Percentiles rank a stretch among this genome's conserved stretches.
Conservation (phyloP, 2,113 vertebrate genomes). For the Mus spicilegus region DNA sequence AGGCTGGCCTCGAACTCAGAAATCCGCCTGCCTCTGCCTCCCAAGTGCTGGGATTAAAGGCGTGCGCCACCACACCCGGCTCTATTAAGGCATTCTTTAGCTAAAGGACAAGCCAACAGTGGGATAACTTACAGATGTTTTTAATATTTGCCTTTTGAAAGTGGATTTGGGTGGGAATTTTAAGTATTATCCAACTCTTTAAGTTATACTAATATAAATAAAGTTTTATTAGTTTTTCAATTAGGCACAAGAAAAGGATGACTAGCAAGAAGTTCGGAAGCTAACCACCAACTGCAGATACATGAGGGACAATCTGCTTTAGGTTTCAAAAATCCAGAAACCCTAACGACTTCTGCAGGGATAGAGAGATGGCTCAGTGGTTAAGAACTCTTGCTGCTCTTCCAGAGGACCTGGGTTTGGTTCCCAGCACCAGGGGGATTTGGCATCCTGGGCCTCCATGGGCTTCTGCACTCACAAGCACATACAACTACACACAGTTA, state of each 20-base stretch:
- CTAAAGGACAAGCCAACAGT: not conserved
- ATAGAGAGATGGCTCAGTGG: not conserved
- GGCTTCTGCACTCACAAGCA: not conserved
- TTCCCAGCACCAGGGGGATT: not conserved
- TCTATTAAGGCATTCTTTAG: not conserved
- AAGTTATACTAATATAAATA: not conserved
- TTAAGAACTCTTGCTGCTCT: not conserved
- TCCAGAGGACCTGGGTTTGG: not conserved
- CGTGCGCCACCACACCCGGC: too few relatives aligned
- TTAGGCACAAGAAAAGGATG: conserved; percentile 4
- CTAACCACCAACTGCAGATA: not conserved
- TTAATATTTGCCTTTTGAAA: not conserved
- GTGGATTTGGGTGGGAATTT: not conserved
- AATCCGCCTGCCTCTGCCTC: too few relatives aligned
- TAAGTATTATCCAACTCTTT: not conserved
- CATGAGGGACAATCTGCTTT: not conserved
- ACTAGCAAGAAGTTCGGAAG: not conserved
- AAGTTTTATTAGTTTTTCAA: conserved; percentile 36
- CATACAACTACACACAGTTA: too few relatives aligned
- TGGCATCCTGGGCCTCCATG: too few relatives aligned
- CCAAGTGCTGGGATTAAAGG: too few relatives aligned
- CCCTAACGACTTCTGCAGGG: not conserved
- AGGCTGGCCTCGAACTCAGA: too few relatives aligned
- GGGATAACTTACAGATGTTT: conserved; percentile 22
- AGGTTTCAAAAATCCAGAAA: conserved; percentile 6